phyloP scores from a whole-genome alignment of 2,888 invertebrate species.

The Hedya salicella region DNA sequence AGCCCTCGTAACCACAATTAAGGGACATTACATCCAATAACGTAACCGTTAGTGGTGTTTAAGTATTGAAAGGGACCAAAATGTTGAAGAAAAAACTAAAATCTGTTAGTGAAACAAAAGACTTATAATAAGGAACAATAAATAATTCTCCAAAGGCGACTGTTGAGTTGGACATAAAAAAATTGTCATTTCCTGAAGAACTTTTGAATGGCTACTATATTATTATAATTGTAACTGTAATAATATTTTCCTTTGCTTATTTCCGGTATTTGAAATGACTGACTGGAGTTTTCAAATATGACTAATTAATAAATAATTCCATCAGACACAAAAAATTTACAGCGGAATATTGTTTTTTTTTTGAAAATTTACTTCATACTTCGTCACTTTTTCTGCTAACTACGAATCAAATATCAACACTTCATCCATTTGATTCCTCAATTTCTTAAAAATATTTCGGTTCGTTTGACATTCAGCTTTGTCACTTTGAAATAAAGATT shows the following conservation, averaged over 20 bases:
- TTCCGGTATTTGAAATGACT: background rate
- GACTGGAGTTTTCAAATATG: background rate
- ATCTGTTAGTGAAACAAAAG: conserved; percentile 18
- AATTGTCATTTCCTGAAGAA: background rate
- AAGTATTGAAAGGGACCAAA: conserved; percentile 25
- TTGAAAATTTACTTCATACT: too few species aligned
- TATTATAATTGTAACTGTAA: background rate
- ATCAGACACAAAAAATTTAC: too few species aligned
- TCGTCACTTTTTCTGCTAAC: background rate
- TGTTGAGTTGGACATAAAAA: background rate
- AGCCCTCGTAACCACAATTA: conserved; percentile 39
- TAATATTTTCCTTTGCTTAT: background rate
- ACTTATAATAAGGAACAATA: background rate
- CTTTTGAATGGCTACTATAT: background rate
- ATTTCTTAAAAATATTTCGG: conserved; percentile 44
- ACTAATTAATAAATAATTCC: too few species aligned
- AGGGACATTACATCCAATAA: conserved; percentile 40
- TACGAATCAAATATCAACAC: conserved; percentile 19
- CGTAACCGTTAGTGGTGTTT: conserved; percentile 19
- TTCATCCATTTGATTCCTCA: conserved; percentile 44
- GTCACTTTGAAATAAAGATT: conserved; percentile 52
- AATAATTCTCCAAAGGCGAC: background rate
- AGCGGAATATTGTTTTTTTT: too few species aligned
- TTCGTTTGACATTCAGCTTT: conserved; percentile 54
- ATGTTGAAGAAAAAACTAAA: conserved; percentile 1